Evolutionary conservation across 2,888 invertebrate species (phyloP).

Genomic region (Megamerina dolium): DNA sequence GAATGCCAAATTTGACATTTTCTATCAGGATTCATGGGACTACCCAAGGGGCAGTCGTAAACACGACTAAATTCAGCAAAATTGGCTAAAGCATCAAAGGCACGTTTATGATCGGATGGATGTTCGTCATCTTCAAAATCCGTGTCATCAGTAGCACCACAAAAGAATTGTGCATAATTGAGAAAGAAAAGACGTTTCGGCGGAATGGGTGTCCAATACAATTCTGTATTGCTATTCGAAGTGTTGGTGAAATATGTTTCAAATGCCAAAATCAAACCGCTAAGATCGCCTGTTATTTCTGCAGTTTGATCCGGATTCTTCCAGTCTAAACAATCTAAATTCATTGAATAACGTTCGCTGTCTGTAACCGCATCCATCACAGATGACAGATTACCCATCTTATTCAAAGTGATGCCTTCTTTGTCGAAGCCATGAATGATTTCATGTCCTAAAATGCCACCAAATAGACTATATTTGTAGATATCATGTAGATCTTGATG

Average conservation of each 20-base stretch:
- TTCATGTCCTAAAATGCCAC: constrained; percentile 25
- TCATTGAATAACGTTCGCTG: constrained; percentile 13
- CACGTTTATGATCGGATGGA: constrained; percentile 22
- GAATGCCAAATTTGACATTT: constrained; percentile 19
- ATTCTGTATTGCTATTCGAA: neutral
- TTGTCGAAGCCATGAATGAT: constrained; percentile 25
- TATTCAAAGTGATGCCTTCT: constrained; percentile 15
- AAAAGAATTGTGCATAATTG: no score
- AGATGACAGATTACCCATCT: constrained; percentile 9
- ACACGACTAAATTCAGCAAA: constrained; percentile 20
- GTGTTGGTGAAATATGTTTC: constrained; percentile 17
- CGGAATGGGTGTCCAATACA: no score
- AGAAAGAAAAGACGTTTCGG: no score
- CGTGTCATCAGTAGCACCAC: constrained; percentile 10
- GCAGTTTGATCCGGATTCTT: constrained; percentile 18
- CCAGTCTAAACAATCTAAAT: constrained; percentile 16
- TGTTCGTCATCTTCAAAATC: constrained; percentile 15
- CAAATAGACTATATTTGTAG: constrained; percentile 23
- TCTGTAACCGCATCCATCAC: constrained; percentile 8
- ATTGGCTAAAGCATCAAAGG: constrained; percentile 21
- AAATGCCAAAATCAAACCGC: constrained; percentile 24
- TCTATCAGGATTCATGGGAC: constrained; percentile 14
- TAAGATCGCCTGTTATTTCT: constrained; percentile 25
- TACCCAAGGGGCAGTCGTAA: constrained; percentile 18
- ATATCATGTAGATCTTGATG: constrained; percentile 15